These are phyloP conservation scores for Thunnus thynnus DNA, from an alignment of 2,113 vertebrate genomes.

Conservation along the genomic window DNA sequence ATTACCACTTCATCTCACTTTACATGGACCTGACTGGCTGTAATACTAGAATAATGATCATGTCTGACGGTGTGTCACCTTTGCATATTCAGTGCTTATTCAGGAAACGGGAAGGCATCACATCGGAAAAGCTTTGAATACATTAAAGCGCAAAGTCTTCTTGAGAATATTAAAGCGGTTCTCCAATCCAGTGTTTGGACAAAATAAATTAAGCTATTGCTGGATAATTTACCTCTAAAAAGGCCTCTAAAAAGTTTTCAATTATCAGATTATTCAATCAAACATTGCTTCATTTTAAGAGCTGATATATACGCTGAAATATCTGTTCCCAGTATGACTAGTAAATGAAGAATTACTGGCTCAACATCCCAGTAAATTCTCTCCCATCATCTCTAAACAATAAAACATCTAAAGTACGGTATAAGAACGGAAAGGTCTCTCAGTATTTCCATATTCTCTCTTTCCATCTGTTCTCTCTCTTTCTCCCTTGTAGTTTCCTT, in stretches of 20 bases:
- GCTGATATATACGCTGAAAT: background rate
- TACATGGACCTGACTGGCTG: conserved; percentile 35
- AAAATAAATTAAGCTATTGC: too few species aligned
- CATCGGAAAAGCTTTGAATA: conserved; percentile 41
- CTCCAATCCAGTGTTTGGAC: background rate
- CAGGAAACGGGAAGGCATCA: background rate
- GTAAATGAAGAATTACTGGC: background rate
- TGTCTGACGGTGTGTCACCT: conserved; percentile 35
- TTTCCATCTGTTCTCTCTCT: conserved; percentile 7
- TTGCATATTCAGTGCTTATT: conserved; percentile 26
- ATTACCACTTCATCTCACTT: conserved; percentile 49
- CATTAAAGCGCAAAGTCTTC: conserved; percentile 14
- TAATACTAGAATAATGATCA: conserved; percentile 27
- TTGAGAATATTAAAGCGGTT: conserved; percentile 29
- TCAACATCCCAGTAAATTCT: background rate
- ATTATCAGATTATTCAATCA: too few species aligned
- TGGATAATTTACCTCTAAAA: too few species aligned
- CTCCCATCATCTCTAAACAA: background rate
- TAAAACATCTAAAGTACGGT: background rate
- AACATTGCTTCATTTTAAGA: background rate
- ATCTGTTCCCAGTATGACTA: background rate
- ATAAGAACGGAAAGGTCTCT: background rate
- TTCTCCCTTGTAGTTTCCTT: conserved; percentile 41
- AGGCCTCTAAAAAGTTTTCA: too few species aligned
- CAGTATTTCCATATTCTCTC: conserved; percentile 6